These are phyloP conservation scores for Peromyscus melanophrys DNA, from an alignment of 2,797 vertebrate genomes.

Conservation along the genomic window DNA sequence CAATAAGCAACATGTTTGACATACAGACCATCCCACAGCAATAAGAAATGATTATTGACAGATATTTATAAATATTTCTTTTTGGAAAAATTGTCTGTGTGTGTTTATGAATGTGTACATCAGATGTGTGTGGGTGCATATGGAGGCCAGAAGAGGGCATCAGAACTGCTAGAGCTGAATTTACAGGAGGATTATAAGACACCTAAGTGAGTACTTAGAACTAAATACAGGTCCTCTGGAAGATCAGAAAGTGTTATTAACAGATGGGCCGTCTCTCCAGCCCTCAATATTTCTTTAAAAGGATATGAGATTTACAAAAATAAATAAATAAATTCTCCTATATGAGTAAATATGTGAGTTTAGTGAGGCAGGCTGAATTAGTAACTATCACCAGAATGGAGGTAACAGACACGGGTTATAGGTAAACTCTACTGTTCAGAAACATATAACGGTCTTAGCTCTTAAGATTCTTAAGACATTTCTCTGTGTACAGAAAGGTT, in stretches of 20 bases:
- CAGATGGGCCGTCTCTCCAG: not conserved
- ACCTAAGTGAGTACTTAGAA: too few species aligned
- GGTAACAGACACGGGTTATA: not conserved
- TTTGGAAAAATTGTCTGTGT: not conserved
- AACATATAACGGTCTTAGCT: too few species aligned
- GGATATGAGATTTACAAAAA: too few species aligned
- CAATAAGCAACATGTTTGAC: too few species aligned
- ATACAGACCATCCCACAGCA: too few species aligned
- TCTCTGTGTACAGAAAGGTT: not conserved
- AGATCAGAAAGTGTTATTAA: not conserved
- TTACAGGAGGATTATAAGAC: not conserved
- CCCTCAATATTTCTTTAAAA: not conserved
- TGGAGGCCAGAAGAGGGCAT: not conserved
- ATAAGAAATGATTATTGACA: not conserved
- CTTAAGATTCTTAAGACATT: not conserved
- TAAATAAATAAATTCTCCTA: not conserved
- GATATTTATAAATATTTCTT: not conserved
- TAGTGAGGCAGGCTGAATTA: not conserved
- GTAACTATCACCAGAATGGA: not conserved
- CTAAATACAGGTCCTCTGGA: not conserved
- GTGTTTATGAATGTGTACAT: not conserved
- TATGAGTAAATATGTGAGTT: not conserved
- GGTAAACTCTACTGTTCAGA: not conserved
- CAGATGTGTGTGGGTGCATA: not conserved
- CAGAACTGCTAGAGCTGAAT: fast-evolving